Conservation (phyloP, 2,888 invertebrate species). For the Acanthosepion pharaonis region DNA sequence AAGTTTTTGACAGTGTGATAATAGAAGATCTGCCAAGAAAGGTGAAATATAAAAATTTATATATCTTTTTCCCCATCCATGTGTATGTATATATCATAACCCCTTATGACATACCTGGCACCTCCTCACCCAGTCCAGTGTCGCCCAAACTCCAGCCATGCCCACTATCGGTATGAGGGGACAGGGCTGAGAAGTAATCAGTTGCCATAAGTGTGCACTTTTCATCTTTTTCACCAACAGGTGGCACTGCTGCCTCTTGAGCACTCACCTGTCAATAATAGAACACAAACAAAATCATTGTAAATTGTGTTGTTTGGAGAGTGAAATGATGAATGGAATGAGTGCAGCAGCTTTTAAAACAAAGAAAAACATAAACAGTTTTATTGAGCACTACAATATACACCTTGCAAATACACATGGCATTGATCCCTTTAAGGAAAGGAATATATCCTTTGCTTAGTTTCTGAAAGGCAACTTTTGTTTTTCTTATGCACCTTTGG, state of each 20-base stretch:
- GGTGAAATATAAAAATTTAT: too few species aligned
- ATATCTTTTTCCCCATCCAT: not conserved
- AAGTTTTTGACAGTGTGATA: too few species aligned
- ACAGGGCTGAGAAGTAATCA: not conserved
- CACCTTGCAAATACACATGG: not conserved
- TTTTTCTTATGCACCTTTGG: too few species aligned
- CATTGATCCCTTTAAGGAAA: not conserved
- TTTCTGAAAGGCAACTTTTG: too few species aligned
- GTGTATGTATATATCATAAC: not conserved
- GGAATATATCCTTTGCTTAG: not conserved
- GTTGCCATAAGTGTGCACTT: not conserved
- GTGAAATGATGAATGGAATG: not conserved
- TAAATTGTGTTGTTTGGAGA: not conserved
- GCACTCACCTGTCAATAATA: constrained; percentile 33
- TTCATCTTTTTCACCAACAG: constrained; percentile 33
- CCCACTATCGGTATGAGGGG: constrained; percentile 20
- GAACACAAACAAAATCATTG: constrained; percentile 33
- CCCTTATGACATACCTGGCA: not conserved
- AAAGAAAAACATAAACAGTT: not conserved
- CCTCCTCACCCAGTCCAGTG: constrained; percentile 33
- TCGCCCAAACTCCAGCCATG: not conserved
- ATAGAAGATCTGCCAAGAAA: too few species aligned
- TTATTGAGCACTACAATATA: not conserved
- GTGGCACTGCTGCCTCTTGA: constrained; percentile 6
- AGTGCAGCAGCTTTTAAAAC: not conserved